Evolutionary conservation across 1,140 invertebrate species (phyloP).

Genomic region (Callitettix versicolor): DNA sequence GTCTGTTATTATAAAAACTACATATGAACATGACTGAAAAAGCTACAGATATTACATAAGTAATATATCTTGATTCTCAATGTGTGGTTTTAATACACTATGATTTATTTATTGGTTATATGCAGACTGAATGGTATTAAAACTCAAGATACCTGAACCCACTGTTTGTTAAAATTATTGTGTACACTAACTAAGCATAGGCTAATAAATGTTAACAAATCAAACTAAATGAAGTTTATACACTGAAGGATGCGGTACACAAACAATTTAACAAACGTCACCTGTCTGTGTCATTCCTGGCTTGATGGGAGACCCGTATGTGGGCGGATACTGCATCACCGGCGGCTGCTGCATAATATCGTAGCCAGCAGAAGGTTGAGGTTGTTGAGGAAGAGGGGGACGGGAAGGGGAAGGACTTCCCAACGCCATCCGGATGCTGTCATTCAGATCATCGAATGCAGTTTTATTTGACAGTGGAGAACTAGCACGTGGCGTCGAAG

Average conservation of each 20-base stretch:
- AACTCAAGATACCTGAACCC: too few species aligned
- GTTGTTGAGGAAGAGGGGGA: conserved; percentile 17
- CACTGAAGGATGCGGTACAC: background rate
- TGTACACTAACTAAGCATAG: too few species aligned
- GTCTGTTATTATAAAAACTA: too few species aligned
- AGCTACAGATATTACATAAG: too few species aligned
- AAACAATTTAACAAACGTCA: conserved; percentile 17
- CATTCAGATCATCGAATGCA: conserved; percentile 59
- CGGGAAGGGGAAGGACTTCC: conserved; percentile 39
- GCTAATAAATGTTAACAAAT: too few species aligned
- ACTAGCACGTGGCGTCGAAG: conserved; percentile 35
- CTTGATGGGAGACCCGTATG: conserved; percentile 20
- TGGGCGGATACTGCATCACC: conserved; percentile 29
- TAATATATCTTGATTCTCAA: too few species aligned
- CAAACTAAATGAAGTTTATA: too few species aligned
- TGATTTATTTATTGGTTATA: too few species aligned
- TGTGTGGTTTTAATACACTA: too few species aligned
- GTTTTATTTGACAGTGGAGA: conserved; percentile 41
- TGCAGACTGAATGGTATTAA: too few species aligned
- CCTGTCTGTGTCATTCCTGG: conserved; percentile 25
- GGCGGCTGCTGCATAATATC: conserved; percentile 23
- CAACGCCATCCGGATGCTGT: conserved; percentile 54
- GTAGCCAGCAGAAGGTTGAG: conserved; percentile 2
- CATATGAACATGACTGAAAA: too few species aligned
- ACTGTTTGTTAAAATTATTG: too few species aligned